phyloP scores from a whole-genome alignment of 2,113 vertebrate species.

The Natator depressus region DNA sequence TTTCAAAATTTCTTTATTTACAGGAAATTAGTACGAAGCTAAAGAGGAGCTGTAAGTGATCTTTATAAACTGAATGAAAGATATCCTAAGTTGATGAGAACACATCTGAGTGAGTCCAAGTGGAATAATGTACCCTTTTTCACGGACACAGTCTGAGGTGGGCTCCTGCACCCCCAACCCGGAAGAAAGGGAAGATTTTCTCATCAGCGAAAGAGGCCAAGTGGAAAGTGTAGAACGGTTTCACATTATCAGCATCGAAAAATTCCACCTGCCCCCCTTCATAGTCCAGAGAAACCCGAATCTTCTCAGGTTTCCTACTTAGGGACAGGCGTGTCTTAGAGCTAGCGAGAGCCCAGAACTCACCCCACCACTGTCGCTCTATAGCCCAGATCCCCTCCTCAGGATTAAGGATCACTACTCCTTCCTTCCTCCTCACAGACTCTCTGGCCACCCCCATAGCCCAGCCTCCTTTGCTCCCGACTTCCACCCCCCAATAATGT shows the following conservation, averaged over 20 bases:
- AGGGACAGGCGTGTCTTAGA: conserved; percentile 64
- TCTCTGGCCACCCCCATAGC: conserved; percentile 77
- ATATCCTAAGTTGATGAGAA: not conserved
- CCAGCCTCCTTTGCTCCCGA: conserved; percentile 80
- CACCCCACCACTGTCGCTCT: conserved; percentile 66
- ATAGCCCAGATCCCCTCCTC: conserved; percentile 82
- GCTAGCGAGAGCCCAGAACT: conserved; percentile 71
- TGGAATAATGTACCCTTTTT: not conserved
- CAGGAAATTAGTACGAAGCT: not conserved
- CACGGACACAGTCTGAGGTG: not conserved
- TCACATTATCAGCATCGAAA: conserved; percentile 74
- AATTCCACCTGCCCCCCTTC: conserved; percentile 75
- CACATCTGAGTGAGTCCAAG: not conserved
- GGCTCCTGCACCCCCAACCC: conserved; percentile 72
- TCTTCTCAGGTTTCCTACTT: conserved; percentile 60
- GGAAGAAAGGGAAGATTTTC: conserved; percentile 77
- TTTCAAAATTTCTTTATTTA: not conserved
- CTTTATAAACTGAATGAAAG: not conserved
- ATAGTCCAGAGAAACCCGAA: conserved; percentile 78
- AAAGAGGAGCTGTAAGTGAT: not conserved
- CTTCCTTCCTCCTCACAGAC: conserved; percentile 78
- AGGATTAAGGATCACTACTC: conserved; percentile 78
- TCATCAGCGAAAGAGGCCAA: conserved; percentile 72
- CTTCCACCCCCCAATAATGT: conserved; percentile 81
- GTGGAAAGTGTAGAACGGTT: conserved; percentile 77